phyloP scores from a whole-genome alignment of 2,888 invertebrate species.

The Agelastica alni region DNA sequence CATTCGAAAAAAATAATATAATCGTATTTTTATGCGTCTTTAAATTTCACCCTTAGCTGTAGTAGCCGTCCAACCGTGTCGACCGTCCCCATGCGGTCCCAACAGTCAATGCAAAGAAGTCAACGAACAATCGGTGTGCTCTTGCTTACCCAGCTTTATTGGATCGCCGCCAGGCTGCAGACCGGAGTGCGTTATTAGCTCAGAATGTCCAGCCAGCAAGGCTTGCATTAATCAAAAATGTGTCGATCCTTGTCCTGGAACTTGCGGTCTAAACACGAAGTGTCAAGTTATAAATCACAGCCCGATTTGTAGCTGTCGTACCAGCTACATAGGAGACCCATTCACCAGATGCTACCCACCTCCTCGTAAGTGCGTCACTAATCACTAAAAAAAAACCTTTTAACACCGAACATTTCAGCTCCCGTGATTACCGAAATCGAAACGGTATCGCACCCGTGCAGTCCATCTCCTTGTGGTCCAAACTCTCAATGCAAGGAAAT shows the following conservation, averaged over 20 bases:
- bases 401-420: slow-evolving; percentile 32
- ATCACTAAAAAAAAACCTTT: not conserved
- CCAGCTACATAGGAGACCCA: slow-evolving; percentile 67
- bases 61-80: slow-evolving; percentile 62
- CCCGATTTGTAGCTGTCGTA: slow-evolving; percentile 70
- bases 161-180: slow-evolving; percentile 73
- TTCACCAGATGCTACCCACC: slow-evolving; percentile 64
- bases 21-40: too few relatives aligned
- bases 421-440: slow-evolving; percentile 30
- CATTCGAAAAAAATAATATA: too few relatives aligned
- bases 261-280: slow-evolving; percentile 73
- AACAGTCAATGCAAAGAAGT: slow-evolving; percentile 76
- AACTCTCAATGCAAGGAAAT: slow-evolving; percentile 75
- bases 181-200: slow-evolving; percentile 73
- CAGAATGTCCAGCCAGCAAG: slow-evolving; percentile 69
- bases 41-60: too few relatives aligned
- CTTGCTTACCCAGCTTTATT: slow-evolving; percentile 67
- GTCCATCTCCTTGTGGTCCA: slow-evolving; percentile 80
- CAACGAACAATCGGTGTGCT: slow-evolving; percentile 73
- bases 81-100: slow-evolving; percentile 73
- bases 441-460: slow-evolving; percentile 63
- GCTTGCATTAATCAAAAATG: slow-evolving; percentile 74
- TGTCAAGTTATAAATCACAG: slow-evolving; percentile 75
- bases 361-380: slow-evolving; percentile 51
- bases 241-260: slow-evolving; percentile 71